Evolutionary conservation across 2,888 invertebrate genomes (phyloP).

Genomic region (Hirtodrosophila cameraria): DNA sequence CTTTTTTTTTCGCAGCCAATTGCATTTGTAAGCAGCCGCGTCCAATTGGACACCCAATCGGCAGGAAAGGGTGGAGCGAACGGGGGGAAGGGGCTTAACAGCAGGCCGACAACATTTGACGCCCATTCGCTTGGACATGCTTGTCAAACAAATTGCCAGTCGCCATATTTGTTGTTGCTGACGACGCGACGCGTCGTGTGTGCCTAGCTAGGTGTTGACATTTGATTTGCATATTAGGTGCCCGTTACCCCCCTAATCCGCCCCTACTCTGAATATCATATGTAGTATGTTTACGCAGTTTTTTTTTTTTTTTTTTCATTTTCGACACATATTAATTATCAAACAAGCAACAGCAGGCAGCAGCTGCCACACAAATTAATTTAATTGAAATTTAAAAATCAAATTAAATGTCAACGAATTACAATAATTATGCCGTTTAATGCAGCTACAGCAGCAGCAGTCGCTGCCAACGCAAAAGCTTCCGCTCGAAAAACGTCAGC

Average conservation of each 20-base stretch:
- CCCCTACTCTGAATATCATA: no score
- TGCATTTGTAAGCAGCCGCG: constrained; percentile 51
- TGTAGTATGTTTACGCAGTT: constrained; percentile 46
- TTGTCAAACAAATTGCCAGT: constrained; percentile 62
- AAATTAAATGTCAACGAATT: constrained; percentile 79
- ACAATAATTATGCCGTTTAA: constrained; percentile 73
- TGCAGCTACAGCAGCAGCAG: no score
- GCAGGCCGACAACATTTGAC: constrained; percentile 42
- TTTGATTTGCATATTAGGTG: constrained; percentile 58
- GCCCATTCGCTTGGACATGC: constrained; percentile 63
- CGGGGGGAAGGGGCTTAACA: not conserved
- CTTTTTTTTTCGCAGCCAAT: constrained; percentile 58
- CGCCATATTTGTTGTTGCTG: constrained; percentile 59
- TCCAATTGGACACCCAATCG: constrained; percentile 37
- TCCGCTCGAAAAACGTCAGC: constrained; percentile 44
- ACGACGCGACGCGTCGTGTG: no score
- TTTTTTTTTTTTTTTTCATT: constrained; percentile 24
- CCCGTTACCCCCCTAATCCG: no score
- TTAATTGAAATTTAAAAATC: constrained; percentile 73
- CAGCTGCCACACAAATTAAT: constrained; percentile 76
- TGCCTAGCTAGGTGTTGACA: constrained; percentile 66
- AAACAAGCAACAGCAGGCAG: constrained; percentile 50
- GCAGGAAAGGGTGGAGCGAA: not conserved
- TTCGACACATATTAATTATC: constrained; percentile 71
- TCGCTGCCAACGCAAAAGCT: constrained; percentile 19